Evolutionary conservation across 2,113 vertebrate species (phyloP).

Genomic region (Peromyscus californicus): DNA sequence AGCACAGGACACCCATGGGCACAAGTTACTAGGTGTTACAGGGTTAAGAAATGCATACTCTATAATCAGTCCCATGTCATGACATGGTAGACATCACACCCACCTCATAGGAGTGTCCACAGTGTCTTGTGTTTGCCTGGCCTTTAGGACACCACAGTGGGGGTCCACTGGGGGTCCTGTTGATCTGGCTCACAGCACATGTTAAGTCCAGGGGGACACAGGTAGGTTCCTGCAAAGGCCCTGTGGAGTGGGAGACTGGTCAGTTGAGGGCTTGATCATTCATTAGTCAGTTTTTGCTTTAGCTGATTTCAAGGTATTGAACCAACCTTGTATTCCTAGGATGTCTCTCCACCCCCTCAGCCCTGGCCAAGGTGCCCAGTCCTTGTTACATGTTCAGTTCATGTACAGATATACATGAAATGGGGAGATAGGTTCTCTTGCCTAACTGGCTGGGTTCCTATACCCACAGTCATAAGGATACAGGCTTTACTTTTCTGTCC

Average conservation of each 20-base stretch:
- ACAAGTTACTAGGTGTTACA: not conserved
- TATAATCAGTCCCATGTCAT: not conserved
- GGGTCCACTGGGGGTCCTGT: not conserved
- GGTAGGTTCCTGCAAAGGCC: not conserved
- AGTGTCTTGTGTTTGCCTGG: not conserved
- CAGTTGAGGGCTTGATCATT: not conserved
- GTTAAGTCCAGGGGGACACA: not conserved
- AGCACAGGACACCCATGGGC: not conserved
- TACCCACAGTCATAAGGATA: rapidly evolving
- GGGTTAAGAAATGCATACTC: not conserved
- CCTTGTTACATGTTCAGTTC: rapidly evolving
- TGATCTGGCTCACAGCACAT: not conserved
- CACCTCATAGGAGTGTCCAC: not conserved
- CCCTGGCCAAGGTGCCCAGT: rapidly evolving
- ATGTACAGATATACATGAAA: not conserved
- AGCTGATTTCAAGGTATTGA: not conserved
- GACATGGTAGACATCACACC: not conserved
- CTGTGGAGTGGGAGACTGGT: not conserved
- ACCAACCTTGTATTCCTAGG: not conserved
- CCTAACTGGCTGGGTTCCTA: rapidly evolving
- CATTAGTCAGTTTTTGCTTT: rapidly evolving
- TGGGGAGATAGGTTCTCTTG: not conserved
- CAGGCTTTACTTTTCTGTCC: too few relatives aligned
- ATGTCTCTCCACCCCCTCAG: rapidly evolving
- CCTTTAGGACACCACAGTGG: not conserved